A percentile compares a stretch with the other conserved stretches of the same genome.
Evolutionary conservation across 2,113 vertebrate species (phyloP).

Genomic region (Sylvilagus bachmani): DNA sequence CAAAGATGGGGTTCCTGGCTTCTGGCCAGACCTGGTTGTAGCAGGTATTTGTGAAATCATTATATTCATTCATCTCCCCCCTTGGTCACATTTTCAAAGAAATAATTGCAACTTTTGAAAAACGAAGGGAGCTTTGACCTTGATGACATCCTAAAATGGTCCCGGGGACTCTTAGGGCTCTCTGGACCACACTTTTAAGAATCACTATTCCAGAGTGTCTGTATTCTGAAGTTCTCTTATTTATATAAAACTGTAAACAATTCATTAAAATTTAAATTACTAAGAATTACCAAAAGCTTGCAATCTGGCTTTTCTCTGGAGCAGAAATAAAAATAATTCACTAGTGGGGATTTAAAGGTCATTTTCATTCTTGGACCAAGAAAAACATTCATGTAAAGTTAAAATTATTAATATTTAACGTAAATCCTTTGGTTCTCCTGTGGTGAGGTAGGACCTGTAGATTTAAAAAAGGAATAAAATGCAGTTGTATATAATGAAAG

Average conservation of each 20-base stretch:
- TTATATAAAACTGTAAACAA: constrained; percentile 35
- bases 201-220: background rate
- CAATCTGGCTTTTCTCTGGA: background rate
- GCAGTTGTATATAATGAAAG: background rate
- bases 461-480: background rate
- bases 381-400: background rate
- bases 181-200: background rate
- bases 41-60: no score
- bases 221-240: background rate
- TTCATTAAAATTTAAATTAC: constrained; percentile 11
- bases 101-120: no score
- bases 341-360: background rate
- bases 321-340: background rate
- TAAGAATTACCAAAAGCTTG: background rate
- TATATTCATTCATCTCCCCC: no score
- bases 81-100: no score
- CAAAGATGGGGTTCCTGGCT: no score
- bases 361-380: background rate
- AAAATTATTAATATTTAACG: background rate
- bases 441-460: background rate
- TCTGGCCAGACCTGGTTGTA: no score
- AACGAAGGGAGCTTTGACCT: background rate
- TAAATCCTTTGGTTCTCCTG: background rate
- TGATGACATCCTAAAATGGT: background rate
- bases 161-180: background rate